Evolutionary conservation across 2,113 vertebrate genomes (phyloP).

Genomic region (Mormyrus iriodes): DNA sequence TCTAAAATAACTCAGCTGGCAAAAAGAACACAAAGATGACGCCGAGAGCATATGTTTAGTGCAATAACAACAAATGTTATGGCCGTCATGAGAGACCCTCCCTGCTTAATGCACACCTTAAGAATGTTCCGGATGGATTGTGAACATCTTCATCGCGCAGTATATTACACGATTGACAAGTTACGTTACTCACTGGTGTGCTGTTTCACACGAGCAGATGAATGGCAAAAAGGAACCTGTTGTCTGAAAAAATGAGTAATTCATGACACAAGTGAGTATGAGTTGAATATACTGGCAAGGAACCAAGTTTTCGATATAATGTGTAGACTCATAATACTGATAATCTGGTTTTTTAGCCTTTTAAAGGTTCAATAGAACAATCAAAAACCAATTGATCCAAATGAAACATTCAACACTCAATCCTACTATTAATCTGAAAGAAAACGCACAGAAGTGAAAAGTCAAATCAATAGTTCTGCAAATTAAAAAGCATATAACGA

Average conservation of each 20-base stretch:
- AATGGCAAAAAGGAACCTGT: conserved; percentile 65
- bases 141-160: conserved; percentile 75
- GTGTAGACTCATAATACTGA: not conserved
- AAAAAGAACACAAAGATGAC: conserved; percentile 45
- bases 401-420: not conserved
- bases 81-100: conserved; percentile 83
- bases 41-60: conserved; percentile 85
- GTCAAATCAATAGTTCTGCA: not conserved
- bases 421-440: conserved; percentile 1
- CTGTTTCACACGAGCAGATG: conserved; percentile 83
- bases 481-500: not conserved
- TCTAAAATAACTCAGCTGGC: conserved; percentile 77
- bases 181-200: conserved; percentile 79
- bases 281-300: not conserved
- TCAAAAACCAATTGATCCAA: not conserved
- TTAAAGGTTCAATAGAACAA: conserved; percentile 4
- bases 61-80: conserved; percentile 93
- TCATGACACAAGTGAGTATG: conserved; percentile 29
- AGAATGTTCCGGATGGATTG: conserved; percentile 77
- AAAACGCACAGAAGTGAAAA: not conserved
- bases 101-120: conserved; percentile 84
- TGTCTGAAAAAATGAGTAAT: conserved; percentile 39
- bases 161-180: conserved; percentile 81
- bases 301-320: conserved; percentile 10
- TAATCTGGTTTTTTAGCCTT: conserved; percentile 11